Percentiles rank a stretch among this genome's conserved stretches.
Evolutionary conservation across 2,888 invertebrate species (phyloP).

Genomic region (Eumerus sabulonum): DNA sequence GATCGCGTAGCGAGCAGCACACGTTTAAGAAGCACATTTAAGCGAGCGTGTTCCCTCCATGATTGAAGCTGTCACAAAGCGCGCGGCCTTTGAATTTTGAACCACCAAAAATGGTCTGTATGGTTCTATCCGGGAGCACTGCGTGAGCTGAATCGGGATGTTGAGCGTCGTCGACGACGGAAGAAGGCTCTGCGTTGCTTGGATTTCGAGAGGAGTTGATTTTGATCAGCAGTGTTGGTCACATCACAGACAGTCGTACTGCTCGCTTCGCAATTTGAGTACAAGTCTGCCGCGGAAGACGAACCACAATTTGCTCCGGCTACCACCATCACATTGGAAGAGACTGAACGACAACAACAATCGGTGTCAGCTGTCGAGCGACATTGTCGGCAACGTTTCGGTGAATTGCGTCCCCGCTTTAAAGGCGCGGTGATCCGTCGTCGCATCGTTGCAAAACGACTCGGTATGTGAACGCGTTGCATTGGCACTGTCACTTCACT

Average conservation of each 20-base stretch:
- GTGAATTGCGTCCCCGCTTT: slow-evolving; percentile 65
- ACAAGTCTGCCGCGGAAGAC: slow-evolving; percentile 67
- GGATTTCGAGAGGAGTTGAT: slow-evolving; percentile 42
- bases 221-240: slow-evolving; percentile 42
- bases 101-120: background rate
- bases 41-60: slow-evolving; percentile 41
- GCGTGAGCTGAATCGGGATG: slow-evolving; percentile 69
- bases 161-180: slow-evolving; percentile 65
- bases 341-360: slow-evolving; percentile 47
- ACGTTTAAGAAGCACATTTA: slow-evolving; percentile 51
- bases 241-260: slow-evolving; percentile 51
- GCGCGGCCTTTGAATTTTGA: background rate
- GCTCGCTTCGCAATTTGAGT: slow-evolving; percentile 67
- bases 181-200: slow-evolving; percentile 49
- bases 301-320: slow-evolving; percentile 53
- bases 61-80: slow-evolving; percentile 29
- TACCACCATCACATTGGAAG: slow-evolving; percentile 39
- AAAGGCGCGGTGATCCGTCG: slow-evolving; percentile 72
- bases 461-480: slow-evolving; percentile 31
- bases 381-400: slow-evolving; percentile 73
- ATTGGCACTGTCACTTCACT: slow-evolving; percentile 31
- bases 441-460: slow-evolving; percentile 70
- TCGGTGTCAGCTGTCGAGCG: slow-evolving; percentile 56
- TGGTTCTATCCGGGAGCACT: slow-evolving; percentile 71
- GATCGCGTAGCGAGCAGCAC: slow-evolving; percentile 36